Percentiles rank a stretch among this genome's conserved stretches.
Conservation (phyloP, 2,797 vertebrate genomes). For the Urocyon cinereoargenteus region DNA sequence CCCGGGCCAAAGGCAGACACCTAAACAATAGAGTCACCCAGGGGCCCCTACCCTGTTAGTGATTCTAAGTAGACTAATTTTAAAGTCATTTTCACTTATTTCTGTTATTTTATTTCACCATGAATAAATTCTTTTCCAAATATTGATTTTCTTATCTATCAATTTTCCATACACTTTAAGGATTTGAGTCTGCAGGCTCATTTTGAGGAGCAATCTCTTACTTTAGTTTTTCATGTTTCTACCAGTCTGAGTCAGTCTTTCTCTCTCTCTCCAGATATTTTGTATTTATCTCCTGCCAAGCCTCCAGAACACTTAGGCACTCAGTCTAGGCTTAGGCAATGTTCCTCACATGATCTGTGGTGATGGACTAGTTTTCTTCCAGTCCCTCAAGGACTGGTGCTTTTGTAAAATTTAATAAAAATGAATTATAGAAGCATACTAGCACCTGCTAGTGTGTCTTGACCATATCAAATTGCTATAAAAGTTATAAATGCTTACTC, state of each 20-base stretch:
- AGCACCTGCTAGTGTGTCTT: background rate
- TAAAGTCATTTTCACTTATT: background rate
- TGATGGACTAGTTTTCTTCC: background rate
- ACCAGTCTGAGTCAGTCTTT: background rate
- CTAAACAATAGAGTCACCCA: background rate
- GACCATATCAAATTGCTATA: background rate
- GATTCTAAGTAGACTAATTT: background rate
- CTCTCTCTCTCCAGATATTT: background rate
- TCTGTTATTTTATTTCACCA: background rate
- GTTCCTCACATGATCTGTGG: background rate
- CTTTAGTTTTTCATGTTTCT: background rate
- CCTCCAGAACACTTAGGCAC: too few relatives aligned
- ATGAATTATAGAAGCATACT: background rate
- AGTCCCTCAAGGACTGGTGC: background rate
- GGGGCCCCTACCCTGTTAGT: background rate
- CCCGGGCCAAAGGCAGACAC: background rate
- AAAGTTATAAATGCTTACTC: background rate
- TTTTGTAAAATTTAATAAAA: slow-evolving; percentile 24
- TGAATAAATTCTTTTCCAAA: background rate
- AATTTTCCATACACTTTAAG: background rate
- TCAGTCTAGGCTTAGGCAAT: background rate
- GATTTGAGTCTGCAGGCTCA: background rate
- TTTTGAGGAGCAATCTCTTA: background rate
- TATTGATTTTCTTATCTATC: background rate
- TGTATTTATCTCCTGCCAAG: background rate